phyloP scores from a whole-genome alignment of 2,888 invertebrate species.

The Drosophila borealis region DNA sequence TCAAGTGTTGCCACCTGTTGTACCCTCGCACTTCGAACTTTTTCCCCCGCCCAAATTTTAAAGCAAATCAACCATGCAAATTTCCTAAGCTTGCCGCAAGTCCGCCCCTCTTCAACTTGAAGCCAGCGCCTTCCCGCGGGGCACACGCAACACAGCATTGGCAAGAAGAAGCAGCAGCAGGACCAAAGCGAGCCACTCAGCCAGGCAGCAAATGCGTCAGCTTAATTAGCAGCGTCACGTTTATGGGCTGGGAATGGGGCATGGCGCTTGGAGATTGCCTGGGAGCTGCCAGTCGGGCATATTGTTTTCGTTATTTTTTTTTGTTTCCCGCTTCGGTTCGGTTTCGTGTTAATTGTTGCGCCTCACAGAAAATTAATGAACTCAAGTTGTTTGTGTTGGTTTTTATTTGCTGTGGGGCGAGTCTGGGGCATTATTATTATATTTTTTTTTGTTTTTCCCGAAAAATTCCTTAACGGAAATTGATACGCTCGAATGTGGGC shows the following conservation, averaged over 20 bases:
- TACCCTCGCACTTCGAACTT: background rate
- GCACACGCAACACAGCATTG: slow-evolving; percentile 25
- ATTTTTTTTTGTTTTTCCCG: slow-evolving; percentile 25
- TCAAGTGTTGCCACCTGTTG: slow-evolving; percentile 8
- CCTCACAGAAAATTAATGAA: slow-evolving; percentile 80
- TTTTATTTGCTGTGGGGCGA: slow-evolving; percentile 51
- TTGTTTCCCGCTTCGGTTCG: slow-evolving; percentile 40
- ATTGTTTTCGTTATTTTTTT: slow-evolving; percentile 49
- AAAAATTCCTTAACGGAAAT: slow-evolving; percentile 76
- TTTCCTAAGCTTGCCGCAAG: slow-evolving; percentile 72
- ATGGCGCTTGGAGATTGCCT: background rate
- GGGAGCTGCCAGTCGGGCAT: slow-evolving; percentile 50
- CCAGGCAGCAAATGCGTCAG: slow-evolving; percentile 74
- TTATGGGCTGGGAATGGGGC: slow-evolving; percentile 24
- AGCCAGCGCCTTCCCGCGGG: slow-evolving; percentile 37
- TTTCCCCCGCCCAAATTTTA: slow-evolving; percentile 27
- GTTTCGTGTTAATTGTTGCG: slow-evolving; percentile 80
- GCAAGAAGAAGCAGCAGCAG: slow-evolving; percentile 13
- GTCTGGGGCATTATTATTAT: slow-evolving; percentile 21
- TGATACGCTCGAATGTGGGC: slow-evolving; percentile 66
- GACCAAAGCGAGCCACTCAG: slow-evolving; percentile 43
- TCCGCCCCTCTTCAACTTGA: slow-evolving; percentile 1
- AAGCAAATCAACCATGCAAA: slow-evolving; percentile 76
- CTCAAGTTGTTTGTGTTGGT: slow-evolving; percentile 72
- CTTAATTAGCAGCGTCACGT: slow-evolving; percentile 81